These are phyloP conservation scores for Monopis laevigella DNA, from an alignment of 2,888 invertebrate genomes.

Conservation along the genomic window DNA sequence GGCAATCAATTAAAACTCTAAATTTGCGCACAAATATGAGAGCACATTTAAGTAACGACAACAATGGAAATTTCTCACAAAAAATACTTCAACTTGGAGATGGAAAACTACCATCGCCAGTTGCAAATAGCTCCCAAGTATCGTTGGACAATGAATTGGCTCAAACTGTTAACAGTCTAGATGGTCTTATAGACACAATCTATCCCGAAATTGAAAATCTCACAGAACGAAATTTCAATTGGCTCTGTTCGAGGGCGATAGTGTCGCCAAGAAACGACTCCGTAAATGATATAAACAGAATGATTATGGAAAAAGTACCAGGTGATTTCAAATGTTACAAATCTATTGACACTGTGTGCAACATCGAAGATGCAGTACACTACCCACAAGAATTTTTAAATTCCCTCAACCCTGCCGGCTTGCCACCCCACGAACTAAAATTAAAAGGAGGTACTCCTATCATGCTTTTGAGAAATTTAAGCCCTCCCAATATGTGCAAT, in stretches of 20 bases:
- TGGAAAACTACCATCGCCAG: too few relatives aligned
- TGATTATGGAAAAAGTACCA: conserved; percentile 18
- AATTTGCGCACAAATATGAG: not conserved
- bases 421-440: conserved; percentile 16
- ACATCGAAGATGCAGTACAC: conserved; percentile 20
- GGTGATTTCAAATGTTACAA: conserved; percentile 18
- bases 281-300: conserved; percentile 19
- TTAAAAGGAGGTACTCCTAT: conserved; percentile 18
- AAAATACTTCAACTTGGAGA: not conserved
- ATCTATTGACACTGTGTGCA: conserved; percentile 21
- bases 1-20: conserved; percentile 16
- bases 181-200: conserved; percentile 17
- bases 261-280: conserved; percentile 21
- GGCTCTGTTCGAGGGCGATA: conserved; percentile 21
- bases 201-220: conserved; percentile 20
- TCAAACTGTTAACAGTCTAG: too few relatives aligned
- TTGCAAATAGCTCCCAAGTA: too few relatives aligned
- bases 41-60: not conserved
- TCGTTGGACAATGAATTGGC: too few relatives aligned
- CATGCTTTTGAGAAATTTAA: conserved; percentile 17
- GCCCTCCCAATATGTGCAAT: conserved; percentile 18
- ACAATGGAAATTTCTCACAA: not conserved
- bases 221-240: conserved; percentile 17
- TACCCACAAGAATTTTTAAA: conserved; percentile 18
- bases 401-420: conserved; percentile 14